phyloP scores from a whole-genome alignment of 2,113 vertebrate species.

The Microcebus lehilahytsara region DNA sequence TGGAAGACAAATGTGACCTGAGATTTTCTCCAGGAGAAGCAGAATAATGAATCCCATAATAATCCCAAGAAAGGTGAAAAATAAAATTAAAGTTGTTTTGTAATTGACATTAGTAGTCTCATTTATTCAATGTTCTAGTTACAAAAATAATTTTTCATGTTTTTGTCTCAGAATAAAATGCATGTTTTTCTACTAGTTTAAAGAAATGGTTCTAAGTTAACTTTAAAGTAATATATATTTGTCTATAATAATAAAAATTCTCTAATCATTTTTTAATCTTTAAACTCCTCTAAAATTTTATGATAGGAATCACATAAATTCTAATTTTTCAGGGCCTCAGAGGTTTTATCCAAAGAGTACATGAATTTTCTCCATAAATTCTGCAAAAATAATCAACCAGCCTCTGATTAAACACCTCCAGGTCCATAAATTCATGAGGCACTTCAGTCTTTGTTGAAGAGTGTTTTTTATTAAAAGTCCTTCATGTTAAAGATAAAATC shows the following conservation, averaged over 20 bases:
- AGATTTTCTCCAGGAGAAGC: neutral
- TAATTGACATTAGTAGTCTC: neutral
- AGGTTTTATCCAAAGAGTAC: neutral
- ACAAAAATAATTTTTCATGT: neutral
- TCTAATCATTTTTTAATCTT: neutral
- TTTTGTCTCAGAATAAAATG: slow-evolving; percentile 20
- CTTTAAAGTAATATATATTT: neutral
- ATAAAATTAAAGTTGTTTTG: slow-evolving; percentile 3
- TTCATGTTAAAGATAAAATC: slow-evolving; percentile 5
- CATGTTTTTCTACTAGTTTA: neutral
- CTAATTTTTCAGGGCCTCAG: neutral
- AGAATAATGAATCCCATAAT: neutral
- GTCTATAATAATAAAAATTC: neutral
- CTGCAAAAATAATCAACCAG: neutral
- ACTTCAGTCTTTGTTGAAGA: neutral
- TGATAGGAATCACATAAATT: neutral
- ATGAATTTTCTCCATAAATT: neutral
- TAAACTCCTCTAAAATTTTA: neutral
- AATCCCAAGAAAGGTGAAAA: neutral
- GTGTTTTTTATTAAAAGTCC: neutral
- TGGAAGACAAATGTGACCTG: neutral
- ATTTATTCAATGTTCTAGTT: neutral
- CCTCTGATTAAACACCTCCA: neutral
- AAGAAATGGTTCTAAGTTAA: neutral
- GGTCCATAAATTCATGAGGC: neutral